Conservation (phyloP, 1,140 invertebrate genomes). For the Cataglyphis hispanica region DNA sequence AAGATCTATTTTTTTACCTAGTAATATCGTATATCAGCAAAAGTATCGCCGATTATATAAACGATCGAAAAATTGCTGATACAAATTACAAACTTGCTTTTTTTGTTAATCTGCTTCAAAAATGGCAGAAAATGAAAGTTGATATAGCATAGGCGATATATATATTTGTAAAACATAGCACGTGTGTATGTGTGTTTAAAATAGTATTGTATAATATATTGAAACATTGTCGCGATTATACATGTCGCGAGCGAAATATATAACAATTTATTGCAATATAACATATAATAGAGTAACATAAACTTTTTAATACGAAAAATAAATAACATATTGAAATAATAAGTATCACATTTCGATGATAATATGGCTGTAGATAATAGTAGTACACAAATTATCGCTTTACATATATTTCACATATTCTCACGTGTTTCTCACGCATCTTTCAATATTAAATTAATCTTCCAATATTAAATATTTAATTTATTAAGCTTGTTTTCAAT, state of each 20-base stretch:
- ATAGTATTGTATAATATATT: slow-evolving; percentile 3
- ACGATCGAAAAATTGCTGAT: background rate
- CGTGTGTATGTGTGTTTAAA: background rate
- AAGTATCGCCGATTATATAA: background rate
- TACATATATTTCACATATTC: slow-evolving; percentile 6
- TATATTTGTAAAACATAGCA: background rate
- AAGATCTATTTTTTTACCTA: background rate
- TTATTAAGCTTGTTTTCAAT: background rate
- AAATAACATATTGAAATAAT: slow-evolving; percentile 1
- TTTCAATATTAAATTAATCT: too few species aligned
- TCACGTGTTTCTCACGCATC: background rate
- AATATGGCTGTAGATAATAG: background rate
- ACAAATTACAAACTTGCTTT: background rate
- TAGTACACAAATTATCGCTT: slow-evolving; percentile 4
- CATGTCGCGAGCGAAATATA: background rate
- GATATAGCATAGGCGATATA: background rate
- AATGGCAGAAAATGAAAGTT: background rate
- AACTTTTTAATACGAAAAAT: slow-evolving; percentile 4
- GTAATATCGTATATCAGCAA: too few species aligned
- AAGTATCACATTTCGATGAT: background rate
- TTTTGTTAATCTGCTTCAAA: background rate
- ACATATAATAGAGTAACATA: background rate
- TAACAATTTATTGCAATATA: background rate
- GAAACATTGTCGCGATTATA: background rate
- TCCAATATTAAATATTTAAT: too few species aligned